Conservation (phyloP, 2,888 invertebrate species). For the Hololepta plana region DNA sequence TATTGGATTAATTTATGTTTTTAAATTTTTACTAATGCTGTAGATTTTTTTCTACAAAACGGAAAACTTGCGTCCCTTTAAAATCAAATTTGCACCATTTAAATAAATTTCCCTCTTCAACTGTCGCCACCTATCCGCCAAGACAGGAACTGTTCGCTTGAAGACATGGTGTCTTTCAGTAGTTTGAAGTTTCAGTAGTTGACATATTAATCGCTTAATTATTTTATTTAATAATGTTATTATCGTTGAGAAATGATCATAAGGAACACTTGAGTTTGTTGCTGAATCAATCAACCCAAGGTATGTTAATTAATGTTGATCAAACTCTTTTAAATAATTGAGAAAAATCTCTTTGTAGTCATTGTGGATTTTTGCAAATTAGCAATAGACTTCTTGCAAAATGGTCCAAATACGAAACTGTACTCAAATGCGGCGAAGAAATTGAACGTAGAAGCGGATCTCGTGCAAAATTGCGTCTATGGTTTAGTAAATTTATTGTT, state of each 20-base stretch:
- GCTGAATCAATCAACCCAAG: slow-evolving; percentile 31
- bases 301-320: slow-evolving; percentile 18
- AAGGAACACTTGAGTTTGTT: slow-evolving; percentile 36
- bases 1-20: no score
- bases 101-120: no score
- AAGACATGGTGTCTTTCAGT: no score
- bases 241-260: slow-evolving; percentile 34
- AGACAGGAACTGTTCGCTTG: no score
- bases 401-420: slow-evolving; percentile 44
- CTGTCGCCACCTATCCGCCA: no score
- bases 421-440: slow-evolving; percentile 46
- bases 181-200: no score
- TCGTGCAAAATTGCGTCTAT: slow-evolving; percentile 46
- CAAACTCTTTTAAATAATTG: slow-evolving; percentile 5
- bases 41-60: no score
- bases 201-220: no score
- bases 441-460: slow-evolving; percentile 32
- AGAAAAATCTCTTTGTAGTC: slow-evolving; percentile 30
- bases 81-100: no score
- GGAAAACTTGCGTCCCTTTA: no score
- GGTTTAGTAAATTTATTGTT: slow-evolving; percentile 55
- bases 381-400: slow-evolving; percentile 43
- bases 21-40: no score
- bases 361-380: slow-evolving; percentile 53
- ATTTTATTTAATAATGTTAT: slow-evolving; percentile 23